phyloP scores from a whole-genome alignment of 2,888 invertebrate genomes.

The Apamea sordens region DNA sequence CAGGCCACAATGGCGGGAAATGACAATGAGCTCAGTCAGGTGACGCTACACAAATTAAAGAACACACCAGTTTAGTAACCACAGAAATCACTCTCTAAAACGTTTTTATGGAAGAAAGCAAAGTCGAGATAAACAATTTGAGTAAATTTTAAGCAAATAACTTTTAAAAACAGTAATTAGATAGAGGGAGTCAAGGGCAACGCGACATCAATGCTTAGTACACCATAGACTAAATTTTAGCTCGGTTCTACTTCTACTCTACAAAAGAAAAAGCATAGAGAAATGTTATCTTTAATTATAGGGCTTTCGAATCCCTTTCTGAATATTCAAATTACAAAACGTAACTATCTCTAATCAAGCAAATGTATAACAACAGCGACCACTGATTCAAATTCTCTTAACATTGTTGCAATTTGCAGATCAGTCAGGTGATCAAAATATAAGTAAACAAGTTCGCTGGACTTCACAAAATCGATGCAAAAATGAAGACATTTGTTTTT shows the following conservation, averaged over 20 bases:
- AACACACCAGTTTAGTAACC: slow-evolving; percentile 70
- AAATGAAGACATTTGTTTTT: no score
- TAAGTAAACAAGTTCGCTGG: no score
- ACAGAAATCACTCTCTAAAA: slow-evolving; percentile 71
- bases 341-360: not conserved
- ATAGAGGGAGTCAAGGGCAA: slow-evolving; percentile 87
- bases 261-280: slow-evolving; percentile 30
- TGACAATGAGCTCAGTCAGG: slow-evolving; percentile 90
- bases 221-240: slow-evolving; percentile 77
- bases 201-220: slow-evolving; percentile 83
- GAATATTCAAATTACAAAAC: not conserved
- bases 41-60: slow-evolving; percentile 87
- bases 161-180: slow-evolving; percentile 84
- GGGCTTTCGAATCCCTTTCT: not conserved
- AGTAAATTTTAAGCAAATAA: slow-evolving; percentile 72
- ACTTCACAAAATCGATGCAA: no score
- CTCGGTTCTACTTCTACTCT: slow-evolving; percentile 7
- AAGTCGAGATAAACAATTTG: slow-evolving; percentile 66
- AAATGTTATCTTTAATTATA: not conserved
- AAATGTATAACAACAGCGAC: not conserved
- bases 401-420: no score
- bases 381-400: no score
- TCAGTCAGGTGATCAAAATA: no score
- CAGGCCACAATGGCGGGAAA: slow-evolving; percentile 91
- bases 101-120: slow-evolving; percentile 67